phyloP scores from a whole-genome alignment of 2,888 invertebrate genomes.

The Epsilonema sp. region DNA sequence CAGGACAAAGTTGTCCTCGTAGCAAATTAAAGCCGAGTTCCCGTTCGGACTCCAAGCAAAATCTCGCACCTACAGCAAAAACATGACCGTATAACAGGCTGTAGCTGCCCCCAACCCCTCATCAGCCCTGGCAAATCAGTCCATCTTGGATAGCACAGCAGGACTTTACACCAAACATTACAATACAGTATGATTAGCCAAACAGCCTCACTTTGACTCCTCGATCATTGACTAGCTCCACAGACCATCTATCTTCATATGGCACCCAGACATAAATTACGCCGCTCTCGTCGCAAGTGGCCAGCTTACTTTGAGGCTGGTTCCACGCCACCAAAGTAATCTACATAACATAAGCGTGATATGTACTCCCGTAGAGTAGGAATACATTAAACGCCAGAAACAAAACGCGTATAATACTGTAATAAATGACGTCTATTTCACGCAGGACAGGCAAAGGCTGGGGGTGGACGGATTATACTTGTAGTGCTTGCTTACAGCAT shows the following conservation, averaged over 20 bases:
- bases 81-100: not conserved
- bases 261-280: constrained; percentile 99
- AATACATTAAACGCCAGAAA: too few relatives aligned
- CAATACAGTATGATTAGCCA: too few relatives aligned
- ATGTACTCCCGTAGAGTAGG: too few relatives aligned
- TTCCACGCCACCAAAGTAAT: constrained; percentile 93
- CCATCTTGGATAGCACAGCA: too few relatives aligned
- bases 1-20: constrained; percentile 89
- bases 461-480: too few relatives aligned
- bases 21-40: constrained; percentile 90
- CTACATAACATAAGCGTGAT: too few relatives aligned
- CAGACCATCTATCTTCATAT: constrained; percentile 95
- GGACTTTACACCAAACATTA: too few relatives aligned
- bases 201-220: constrained; percentile 48
- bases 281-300: constrained; percentile 88
- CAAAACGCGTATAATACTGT: too few relatives aligned
- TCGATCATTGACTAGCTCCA: constrained; percentile 92
- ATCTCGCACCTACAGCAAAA: constrained; percentile 50
- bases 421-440: too few relatives aligned
- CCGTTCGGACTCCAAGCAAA: constrained; percentile 98
- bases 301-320: constrained; percentile 88
- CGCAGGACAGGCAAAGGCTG: too few relatives aligned
- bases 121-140: too few relatives aligned
- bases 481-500: constrained; percentile 61
- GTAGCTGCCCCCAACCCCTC: too few relatives aligned